Conservation (phyloP, 2,888 invertebrate genomes). For the Ametastegia equiseti region DNA sequence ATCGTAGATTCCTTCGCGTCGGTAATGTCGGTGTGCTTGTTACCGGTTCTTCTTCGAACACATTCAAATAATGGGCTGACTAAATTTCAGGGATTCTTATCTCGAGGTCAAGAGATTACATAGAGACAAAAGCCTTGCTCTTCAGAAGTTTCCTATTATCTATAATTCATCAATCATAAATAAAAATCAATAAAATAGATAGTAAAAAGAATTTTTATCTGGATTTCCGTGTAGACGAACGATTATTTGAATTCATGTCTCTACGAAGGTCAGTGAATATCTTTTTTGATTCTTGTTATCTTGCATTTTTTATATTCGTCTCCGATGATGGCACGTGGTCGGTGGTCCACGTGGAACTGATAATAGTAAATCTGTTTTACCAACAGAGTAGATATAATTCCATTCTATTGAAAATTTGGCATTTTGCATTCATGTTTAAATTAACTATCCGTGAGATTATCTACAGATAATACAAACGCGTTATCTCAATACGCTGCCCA, state of each 20-base stretch:
- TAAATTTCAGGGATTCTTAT: neutral
- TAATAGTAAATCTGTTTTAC: neutral
- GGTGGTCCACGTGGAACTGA: neutral
- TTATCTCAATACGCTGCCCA: neutral
- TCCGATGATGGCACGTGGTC: neutral
- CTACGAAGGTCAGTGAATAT: slow-evolving; percentile 9
- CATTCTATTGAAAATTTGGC: too few relatives aligned
- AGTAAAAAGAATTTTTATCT: neutral
- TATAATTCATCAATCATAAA: neutral
- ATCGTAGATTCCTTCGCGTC: neutral
- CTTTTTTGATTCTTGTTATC: neutral
- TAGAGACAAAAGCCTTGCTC: neutral
- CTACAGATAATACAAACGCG: neutral
- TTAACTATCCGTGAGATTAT: neutral
- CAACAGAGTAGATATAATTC: neutral
- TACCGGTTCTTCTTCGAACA: neutral
- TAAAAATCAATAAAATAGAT: neutral
- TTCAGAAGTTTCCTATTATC: neutral
- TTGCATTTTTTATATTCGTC: neutral
- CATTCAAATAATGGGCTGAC: neutral
- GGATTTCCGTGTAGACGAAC: too few relatives aligned
- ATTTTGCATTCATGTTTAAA: too few relatives aligned
- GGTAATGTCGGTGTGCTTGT: neutral
- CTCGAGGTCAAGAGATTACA: neutral
- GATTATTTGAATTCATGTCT: neutral